These are phyloP conservation scores for Yasuhikotakia modesta DNA, from an alignment of 2,797 vertebrate genomes.

Conservation along the genomic window DNA sequence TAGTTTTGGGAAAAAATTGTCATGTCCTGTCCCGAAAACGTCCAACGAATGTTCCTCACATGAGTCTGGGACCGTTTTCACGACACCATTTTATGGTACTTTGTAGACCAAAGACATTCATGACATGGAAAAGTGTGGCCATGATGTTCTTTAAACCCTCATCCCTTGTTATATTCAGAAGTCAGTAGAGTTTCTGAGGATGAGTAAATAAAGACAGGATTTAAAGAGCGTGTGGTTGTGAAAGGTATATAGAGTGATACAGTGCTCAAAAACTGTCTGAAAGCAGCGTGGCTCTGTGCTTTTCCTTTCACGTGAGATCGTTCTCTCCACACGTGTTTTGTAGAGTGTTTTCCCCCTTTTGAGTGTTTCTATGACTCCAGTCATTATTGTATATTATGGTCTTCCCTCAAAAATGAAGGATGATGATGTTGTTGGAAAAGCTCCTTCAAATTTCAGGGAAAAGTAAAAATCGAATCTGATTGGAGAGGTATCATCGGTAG, in stretches of 20 bases:
- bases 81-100: not conserved
- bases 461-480: slow-evolving; percentile 25
- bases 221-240: not conserved
- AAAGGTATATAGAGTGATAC: not conserved
- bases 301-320: slow-evolving; percentile 46
- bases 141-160: not conserved
- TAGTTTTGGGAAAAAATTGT: not conserved
- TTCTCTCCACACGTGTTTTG: slow-evolving; percentile 35
- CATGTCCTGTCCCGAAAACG: not conserved
- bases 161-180: not conserved
- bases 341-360: slow-evolving; percentile 33
- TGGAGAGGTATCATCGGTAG: not conserved
- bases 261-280: slow-evolving; percentile 16
- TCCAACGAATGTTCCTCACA: not conserved
- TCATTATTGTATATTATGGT: slow-evolving; percentile 42
- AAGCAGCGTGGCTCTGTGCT: slow-evolving; percentile 27
- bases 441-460: slow-evolving; percentile 29
- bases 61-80: too few relatives aligned
- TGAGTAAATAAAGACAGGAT: not conserved
- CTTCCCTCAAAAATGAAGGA: slow-evolving; percentile 30
- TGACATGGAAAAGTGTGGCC: not conserved
- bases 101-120: too few relatives aligned
- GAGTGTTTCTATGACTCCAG: slow-evolving; percentile 40
- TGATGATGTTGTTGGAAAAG: slow-evolving; percentile 22
- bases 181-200: not conserved